Base-by-base conservation (phyloP, 2,113 vertebrate species). In the Sphyrna mokarran region DNA sequence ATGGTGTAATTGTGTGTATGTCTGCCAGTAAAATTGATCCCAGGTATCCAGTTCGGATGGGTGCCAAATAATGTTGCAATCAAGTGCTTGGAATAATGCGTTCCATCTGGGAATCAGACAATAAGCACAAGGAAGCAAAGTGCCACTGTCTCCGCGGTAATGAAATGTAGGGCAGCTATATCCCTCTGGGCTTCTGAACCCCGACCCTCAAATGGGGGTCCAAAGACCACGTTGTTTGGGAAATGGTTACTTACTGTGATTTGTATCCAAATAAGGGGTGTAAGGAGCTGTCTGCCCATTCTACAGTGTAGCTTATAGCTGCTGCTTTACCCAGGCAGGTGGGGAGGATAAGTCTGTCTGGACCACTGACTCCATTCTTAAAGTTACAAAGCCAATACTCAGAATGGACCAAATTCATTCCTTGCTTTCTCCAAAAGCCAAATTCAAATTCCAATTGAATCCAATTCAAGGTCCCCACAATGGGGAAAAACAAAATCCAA, bases 71-170 rank as follows among this genome's bases (percentile, higher is more conserved):
- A 2, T 40, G 90, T 94, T 94, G 63, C 90, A 94, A 94, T 94
- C 90, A 94, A 94, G 90, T 68, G 68, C 58, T 94, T 37, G 16
- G 63, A 66, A 94, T 68, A 94, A 94, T 68, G n/a, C 23, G 90
- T 94, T 37, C 90, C 90, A 68, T 61, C 90, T 94, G 90, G 90
- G 63, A 94, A n/a, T 68, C 20, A 89, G 26, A 89, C 63, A 91
- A n/a, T 91, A 37, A 66, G 61, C n/a, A 66, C 18, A 93, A 94
- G 90, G n/a, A 48, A 37, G 54, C n/a, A 66, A 90, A 61, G 61
- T 48, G 58, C 40, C 63, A 63, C 58, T 68, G n/a, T 94, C 63
- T 40, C 66, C 22, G 63, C 23, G 16, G n/a, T 23, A 68, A 94
- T 40, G 14, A n/a, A 68, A 93, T 66, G 26, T 58, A 33, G 29